Evolutionary conservation across 2,888 invertebrate species (phyloP).

Genomic region (Seira ritae): DNA sequence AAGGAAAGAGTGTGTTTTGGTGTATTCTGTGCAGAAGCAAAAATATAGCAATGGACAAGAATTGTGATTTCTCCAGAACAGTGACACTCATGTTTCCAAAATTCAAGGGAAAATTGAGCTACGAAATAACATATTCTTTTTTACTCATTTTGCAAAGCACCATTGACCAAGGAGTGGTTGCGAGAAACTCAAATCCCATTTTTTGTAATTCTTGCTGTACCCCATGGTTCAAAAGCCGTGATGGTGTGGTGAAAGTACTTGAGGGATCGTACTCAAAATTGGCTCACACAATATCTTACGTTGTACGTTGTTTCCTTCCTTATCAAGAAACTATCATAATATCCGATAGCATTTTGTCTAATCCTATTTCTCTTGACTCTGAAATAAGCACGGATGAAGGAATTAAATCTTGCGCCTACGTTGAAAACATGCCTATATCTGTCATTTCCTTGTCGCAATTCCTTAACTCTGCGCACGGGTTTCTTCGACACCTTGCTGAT

Average conservation of each 20-base stretch:
- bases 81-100: too few relatives aligned
- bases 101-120: too few relatives aligned
- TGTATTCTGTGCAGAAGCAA: too few relatives aligned
- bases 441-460: constrained; percentile 8
- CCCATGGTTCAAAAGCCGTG: constrained; percentile 27
- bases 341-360: constrained; percentile 17
- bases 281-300: constrained; percentile 33
- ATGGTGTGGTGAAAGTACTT: constrained; percentile 32
- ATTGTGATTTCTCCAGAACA: too few relatives aligned
- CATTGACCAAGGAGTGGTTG: too few relatives aligned
- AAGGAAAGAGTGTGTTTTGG: too few relatives aligned
- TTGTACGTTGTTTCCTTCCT: constrained; percentile 36
- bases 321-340: constrained; percentile 36
- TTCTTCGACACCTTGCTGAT: constrained; percentile 15
- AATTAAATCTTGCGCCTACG: constrained; percentile 1
- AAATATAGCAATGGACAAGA: too few relatives aligned
- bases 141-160: too few relatives aligned
- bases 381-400: not conserved
- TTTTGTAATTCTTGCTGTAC: constrained; percentile 38
- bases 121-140: too few relatives aligned
- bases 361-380: constrained; percentile 6
- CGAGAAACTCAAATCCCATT: not conserved
- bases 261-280: not conserved
- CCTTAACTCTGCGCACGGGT: constrained; percentile 19
- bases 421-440: constrained; percentile 36